Percentiles rank a stretch among this genome's conserved stretches.
phyloP scores from a whole-genome alignment of 1,140 invertebrate species.

The Parasteatoda tepidariorum region DNA sequence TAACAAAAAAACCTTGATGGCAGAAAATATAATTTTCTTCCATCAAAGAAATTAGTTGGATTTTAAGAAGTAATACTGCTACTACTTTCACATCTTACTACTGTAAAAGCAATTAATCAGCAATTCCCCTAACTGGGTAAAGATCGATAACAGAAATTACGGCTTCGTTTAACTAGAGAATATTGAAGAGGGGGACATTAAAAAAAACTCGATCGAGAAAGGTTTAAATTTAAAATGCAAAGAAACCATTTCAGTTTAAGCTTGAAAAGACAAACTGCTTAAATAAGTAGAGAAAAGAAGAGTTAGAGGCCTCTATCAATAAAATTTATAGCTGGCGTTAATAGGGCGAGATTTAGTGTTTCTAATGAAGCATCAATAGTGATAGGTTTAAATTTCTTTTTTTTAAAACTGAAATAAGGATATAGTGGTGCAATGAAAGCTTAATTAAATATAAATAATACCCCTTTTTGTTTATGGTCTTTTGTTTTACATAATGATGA shows the following conservation, averaged over 20 bases:
- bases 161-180: background rate
- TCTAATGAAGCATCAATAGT: background rate
- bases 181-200: background rate
- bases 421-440: background rate
- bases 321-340: background rate
- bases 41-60: background rate
- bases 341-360: background rate
- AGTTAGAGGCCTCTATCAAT: background rate
- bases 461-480: no score
- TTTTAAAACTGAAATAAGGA: background rate
- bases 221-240: background rate
- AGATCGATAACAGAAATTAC: background rate
- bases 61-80: background rate
- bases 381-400: background rate
- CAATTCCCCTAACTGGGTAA: background rate
- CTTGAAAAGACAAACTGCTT: background rate
- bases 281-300: background rate
- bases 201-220: background rate
- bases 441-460: background rate
- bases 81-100: background rate
- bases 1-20: background rate
- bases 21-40: background rate
- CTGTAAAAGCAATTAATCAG: background rate
- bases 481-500: no score
- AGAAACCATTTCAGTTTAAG: background rate